A percentile compares a stretch with the other conserved stretches of the same genome.
These are phyloP conservation scores for Zhuqinia jingwanae DNA, from an alignment of 2,888 invertebrate genomes.

Conservation along the genomic window DNA sequence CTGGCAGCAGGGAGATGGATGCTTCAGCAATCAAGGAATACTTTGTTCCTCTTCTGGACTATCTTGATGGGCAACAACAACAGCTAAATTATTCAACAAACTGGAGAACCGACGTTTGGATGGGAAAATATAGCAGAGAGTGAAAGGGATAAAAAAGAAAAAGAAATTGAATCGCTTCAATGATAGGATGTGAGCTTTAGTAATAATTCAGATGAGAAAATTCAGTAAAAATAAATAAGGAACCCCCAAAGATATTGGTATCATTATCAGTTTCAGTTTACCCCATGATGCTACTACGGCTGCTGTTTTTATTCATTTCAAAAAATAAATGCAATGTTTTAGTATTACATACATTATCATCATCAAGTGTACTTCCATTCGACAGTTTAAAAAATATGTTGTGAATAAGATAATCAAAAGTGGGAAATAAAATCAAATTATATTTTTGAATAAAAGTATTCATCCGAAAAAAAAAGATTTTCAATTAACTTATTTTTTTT, in stretches of 20 bases:
- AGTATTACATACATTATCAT: too few relatives aligned
- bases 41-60: slow-evolving; percentile 89
- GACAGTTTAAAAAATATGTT: too few relatives aligned
- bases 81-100: slow-evolving; percentile 85
- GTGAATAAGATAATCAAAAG: too few relatives aligned
- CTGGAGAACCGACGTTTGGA: slow-evolving; percentile 83
- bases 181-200: background rate
- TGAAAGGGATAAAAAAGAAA: background rate
- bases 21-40: slow-evolving; percentile 90
- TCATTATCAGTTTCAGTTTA: background rate
- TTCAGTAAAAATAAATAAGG: too few relatives aligned
- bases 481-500: too few relatives aligned
- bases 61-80: slow-evolving; percentile 89
- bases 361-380: too few relatives aligned
- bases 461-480: too few relatives aligned
- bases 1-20: slow-evolving; percentile 87
- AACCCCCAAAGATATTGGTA: too few relatives aligned
- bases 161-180: background rate
- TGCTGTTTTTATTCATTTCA: slow-evolving; percentile 12
- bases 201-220: background rate
- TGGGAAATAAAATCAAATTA: too few relatives aligned
- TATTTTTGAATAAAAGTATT: too few relatives aligned
- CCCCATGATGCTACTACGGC: background rate
- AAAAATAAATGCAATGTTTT: too few relatives aligned
- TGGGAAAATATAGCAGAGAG: slow-evolving; percentile 40